These are phyloP conservation scores for Pyrrhia umbra DNA, from an alignment of 2,888 invertebrate genomes.

Conservation along the genomic window DNA sequence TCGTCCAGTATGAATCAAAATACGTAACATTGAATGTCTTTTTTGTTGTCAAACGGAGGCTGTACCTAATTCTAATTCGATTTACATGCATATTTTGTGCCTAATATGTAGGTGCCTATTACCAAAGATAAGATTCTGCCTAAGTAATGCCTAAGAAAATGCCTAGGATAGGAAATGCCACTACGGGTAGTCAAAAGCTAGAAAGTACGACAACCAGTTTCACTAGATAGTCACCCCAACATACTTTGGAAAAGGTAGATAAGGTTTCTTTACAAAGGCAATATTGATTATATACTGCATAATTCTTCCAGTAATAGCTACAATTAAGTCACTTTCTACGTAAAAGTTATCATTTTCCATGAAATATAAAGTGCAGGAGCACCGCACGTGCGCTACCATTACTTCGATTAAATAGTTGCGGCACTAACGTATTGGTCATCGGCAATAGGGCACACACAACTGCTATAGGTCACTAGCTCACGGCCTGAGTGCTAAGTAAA, in stretches of 20 bases:
- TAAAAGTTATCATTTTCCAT: conserved; percentile 10
- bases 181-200: too few species aligned
- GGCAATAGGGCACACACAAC: conserved; percentile 2
- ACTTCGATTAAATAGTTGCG: conserved; percentile 33
- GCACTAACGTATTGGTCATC: conserved; percentile 33
- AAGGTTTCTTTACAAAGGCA: too few species aligned
- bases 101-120: too few species aligned
- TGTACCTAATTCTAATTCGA: conserved; percentile 5
- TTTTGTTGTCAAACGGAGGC: conserved; percentile 12
- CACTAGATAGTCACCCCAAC: too few species aligned
- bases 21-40: conserved; percentile 12
- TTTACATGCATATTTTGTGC: conserved; percentile 3
- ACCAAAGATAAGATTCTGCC: too few species aligned
- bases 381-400: not conserved
- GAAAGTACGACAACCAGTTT: too few species aligned
- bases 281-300: not conserved
- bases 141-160: too few species aligned
- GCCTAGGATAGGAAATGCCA: too few species aligned
- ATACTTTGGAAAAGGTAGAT: too few species aligned
- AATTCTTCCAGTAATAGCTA: not conserved
- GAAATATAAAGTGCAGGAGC: conserved; percentile 10
- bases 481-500: conserved; percentile 21
- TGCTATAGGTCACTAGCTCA: conserved; percentile 43
- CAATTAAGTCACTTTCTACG: not conserved
- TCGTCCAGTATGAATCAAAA: conserved; percentile 22